Conservation (phyloP, 2,888 invertebrate genomes). For the Rhagonycha lutea region DNA sequence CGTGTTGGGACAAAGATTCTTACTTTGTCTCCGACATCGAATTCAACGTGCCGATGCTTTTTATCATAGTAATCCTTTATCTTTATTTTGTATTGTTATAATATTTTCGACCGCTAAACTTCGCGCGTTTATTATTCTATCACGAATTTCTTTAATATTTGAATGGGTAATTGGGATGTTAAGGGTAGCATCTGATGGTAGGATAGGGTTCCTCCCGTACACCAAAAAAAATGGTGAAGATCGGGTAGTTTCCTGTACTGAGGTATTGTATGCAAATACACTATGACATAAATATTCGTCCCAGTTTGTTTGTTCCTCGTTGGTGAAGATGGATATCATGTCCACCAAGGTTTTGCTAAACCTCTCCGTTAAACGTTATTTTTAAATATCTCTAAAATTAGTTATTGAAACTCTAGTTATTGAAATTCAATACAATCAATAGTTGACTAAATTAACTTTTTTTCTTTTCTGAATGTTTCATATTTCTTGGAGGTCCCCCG, state of each 20-base stretch:
- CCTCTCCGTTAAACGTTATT: conserved; percentile 34
- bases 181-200: conserved; percentile 26
- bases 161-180: background rate
- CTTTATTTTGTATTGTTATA: background rate
- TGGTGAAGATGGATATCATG: conserved; percentile 6
- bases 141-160: background rate
- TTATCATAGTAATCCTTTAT: background rate
- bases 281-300: conserved; percentile 18
- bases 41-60: background rate
- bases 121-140: background rate
- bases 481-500: too few relatives aligned
- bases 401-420: too few relatives aligned
- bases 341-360: conserved; percentile 35
- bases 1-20: background rate
- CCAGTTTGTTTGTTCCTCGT: conserved; percentile 1
- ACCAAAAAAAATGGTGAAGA: conserved; percentile 29
- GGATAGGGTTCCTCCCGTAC: conserved; percentile 31
- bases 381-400: too few relatives aligned
- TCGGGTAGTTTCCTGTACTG: conserved; percentile 33
- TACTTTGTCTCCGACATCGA: background rate
- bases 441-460: too few relatives aligned
- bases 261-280: conserved; percentile 36
- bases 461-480: too few relatives aligned
- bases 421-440: too few relatives aligned
- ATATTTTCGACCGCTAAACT: conserved; percentile 5